Percentiles rank a stretch among this genome's conserved stretches.
These are phyloP conservation scores for Brachionus koreanus DNA, from an alignment of 1,140 invertebrate species.

Conservation along the genomic window DNA sequence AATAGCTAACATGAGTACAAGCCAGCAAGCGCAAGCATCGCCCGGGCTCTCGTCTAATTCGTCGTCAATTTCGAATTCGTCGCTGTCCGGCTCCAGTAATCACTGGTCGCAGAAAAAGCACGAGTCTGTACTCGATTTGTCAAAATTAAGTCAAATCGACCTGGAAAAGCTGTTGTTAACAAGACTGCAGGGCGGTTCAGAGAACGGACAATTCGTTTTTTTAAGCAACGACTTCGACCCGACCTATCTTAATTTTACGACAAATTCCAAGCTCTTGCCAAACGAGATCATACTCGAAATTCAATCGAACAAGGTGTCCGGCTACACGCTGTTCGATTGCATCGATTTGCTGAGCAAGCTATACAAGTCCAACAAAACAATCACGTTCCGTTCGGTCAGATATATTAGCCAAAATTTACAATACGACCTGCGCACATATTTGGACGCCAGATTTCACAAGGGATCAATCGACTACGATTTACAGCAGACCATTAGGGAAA, in stretches of 20 bases:
- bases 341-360: not conserved
- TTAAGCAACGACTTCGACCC: not conserved
- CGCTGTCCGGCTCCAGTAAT: not conserved
- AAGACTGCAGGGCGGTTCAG: slow-evolving; percentile 19
- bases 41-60: slow-evolving; percentile 3
- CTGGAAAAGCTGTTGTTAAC: not conserved
- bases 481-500: slow-evolving; percentile 68
- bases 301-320: slow-evolving; percentile 15
- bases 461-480: slow-evolving; percentile 67
- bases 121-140: not conserved
- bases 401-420: not conserved
- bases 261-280: not conserved
- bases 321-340: slow-evolving; percentile 27
- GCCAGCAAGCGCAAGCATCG: not conserved
- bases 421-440: slow-evolving; percentile 63
- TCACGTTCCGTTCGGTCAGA: not conserved
- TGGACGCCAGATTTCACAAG: slow-evolving; percentile 66
- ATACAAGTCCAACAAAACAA: not conserved
- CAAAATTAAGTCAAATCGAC: slow-evolving; percentile 16
- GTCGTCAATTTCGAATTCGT: not conserved
- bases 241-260: not conserved
- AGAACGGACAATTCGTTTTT: slow-evolving; percentile 41
- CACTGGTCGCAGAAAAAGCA: slow-evolving; percentile 36
- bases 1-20: not conserved
- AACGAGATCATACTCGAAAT: slow-evolving; percentile 32